Base-by-base conservation (phyloP, 2,888 invertebrate species). In the Pantelozetes paolii region DNA sequence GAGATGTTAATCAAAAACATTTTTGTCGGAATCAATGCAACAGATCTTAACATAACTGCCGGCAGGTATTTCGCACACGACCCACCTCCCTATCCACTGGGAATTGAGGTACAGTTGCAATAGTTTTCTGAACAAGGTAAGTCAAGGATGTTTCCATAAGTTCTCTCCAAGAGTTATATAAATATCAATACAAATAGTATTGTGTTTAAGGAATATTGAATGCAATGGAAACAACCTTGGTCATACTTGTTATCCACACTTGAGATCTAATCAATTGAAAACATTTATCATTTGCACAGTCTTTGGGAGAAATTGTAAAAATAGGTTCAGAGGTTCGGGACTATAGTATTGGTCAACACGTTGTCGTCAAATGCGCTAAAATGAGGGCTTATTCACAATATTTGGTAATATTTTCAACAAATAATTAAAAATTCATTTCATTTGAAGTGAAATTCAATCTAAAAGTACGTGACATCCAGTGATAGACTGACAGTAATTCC, bases 41-140 rank as follows among this genome's bases (percentile, higher is more conserved):
- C 82, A 28, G 82, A 82, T 71, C 79, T 82, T n/a, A 82, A 82
- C 74, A 80, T 79, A 71, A 79, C 81, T 13, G 81, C 82, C 62
- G 82, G 82, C 15, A 48, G 76, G 40, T 77, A 77, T 64, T 76
- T 76, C 50, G 71, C 69, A 1, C 73, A 71, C 54, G 76, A 72
- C 15, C 50, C 57, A 30, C 26, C 73, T 11, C 77, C 77, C 26
- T 77, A 72, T 64, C 15, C 32, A 18, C 15, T 72, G 1, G 72
- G 72, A 40, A 36, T 72, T 32, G 72, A 72, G 42, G 72, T 67
- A n/a, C 6, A 50, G 20, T 1, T 50, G 1, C 50, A 50, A n/a
- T n/a, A n/a, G n/a, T n/a, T n/a, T n/a, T n/a, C n/a, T n/a, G n/a
- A n/a, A n/a, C n/a, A n/a, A n/a, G n/a, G n/a, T n/a, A n/a, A n/a